Evolutionary conservation across 2,797 vertebrate genomes (phyloP), one percentile per base, ranked within the genome.

Genomic region (Galaxias olidus): DNA sequence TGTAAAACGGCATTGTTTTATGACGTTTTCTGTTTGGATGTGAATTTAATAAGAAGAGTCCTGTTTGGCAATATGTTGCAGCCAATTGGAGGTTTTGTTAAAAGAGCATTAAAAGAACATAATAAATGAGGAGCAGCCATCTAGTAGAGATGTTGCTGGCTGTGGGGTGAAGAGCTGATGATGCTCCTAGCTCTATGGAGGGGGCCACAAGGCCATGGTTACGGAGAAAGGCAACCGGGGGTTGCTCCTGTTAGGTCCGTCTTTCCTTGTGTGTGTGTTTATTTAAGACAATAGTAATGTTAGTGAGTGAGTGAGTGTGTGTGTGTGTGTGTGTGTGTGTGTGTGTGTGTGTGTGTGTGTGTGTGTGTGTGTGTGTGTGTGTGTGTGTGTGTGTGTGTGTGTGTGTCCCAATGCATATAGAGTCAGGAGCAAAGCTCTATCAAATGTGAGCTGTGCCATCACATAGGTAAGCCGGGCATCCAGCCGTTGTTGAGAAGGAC

Each of bases 101-200:
- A 3, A 30, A 3, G 30, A 30, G 6, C 30, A 30, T 2, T 30
- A 30, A 6, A 30, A 6, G 6, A 30, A 3, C 30, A 30, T 30
- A 30, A 30, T 30, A 30, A 30, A 30, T 30, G 30, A 30, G 3
- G 30, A 3, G 30, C 30, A 2, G 30, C 6, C 30, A 2, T 58
- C 59, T 10, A 15, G 52, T 20, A 18, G 41, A 17, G 43, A 17
- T 51, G 40, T 8, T 43, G 61, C 20, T 4, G 46, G 66, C 68
- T 73, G 19, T 42, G 59, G 44, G 58, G 45, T 9, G 70, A 69
- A 69, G 69, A 75, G 77, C 82, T 78, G 63, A 68, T 57, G 69
- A 69, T 62, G 73, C 53, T 68, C 74, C 73, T 67, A 69, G 65
- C 69, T 75, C 78, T 86, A 79, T 78, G 73, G 68, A 73, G 66